Conservation (phyloP, 2,888 invertebrate genomes). For the Erannis defoliaria region DNA sequence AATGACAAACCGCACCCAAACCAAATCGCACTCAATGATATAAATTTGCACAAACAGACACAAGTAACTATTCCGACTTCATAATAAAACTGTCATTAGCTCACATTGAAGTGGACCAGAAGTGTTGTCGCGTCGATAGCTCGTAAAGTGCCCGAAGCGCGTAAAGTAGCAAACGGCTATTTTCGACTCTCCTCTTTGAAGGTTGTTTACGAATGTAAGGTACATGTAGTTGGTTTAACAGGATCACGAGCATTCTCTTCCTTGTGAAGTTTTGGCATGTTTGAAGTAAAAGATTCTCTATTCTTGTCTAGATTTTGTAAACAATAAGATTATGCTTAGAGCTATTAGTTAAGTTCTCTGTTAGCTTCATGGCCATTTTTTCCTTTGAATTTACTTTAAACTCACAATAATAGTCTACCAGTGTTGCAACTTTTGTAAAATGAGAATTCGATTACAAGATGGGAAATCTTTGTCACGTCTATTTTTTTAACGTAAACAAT, state of each 20-base stretch:
- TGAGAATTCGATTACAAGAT: no score
- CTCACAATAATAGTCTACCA: no score
- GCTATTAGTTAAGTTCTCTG: no score
- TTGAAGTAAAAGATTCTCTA: neutral
- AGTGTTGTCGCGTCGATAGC: constrained; percentile 16
- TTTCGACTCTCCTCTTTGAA: constrained; percentile 39
- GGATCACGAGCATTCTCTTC: constrained; percentile 3
- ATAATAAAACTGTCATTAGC: constrained; percentile 31
- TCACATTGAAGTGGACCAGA: constrained; percentile 30
- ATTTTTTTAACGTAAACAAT: no score
- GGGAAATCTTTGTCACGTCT: no score
- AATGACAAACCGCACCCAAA: neutral
- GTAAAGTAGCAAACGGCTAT: constrained; percentile 30
- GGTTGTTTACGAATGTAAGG: constrained; percentile 29
- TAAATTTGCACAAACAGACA: neutral
- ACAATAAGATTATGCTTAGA: no score
- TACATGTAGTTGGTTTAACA: constrained; percentile 8
- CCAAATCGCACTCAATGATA: neutral
- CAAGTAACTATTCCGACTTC: neutral
- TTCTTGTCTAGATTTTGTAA: no score
- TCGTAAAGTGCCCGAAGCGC: constrained; percentile 27
- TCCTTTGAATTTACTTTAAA: no score
- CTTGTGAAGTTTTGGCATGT: neutral
- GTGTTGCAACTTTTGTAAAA: no score
- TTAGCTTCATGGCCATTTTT: no score